Conservation (phyloP, 1,140 invertebrate genomes). For the Platyscapa corneri region DNA sequence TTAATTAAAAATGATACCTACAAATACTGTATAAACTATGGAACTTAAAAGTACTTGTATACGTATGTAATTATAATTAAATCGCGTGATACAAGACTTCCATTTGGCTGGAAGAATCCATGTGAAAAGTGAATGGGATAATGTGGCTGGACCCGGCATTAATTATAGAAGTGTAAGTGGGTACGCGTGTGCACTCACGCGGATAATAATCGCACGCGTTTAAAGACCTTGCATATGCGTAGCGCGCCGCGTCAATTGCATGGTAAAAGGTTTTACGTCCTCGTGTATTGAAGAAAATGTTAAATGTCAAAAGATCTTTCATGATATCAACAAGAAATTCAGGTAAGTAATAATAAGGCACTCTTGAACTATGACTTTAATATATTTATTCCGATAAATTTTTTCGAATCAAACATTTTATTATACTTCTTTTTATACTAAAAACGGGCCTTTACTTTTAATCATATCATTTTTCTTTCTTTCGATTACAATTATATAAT, state of each 20-base stretch:
- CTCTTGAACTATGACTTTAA: not conserved
- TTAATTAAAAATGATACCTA: too few species aligned
- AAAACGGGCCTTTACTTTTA: too few species aligned
- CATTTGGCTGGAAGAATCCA: slow-evolving; percentile 31
- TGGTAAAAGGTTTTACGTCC: slow-evolving; percentile 40
- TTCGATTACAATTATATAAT: too few species aligned
- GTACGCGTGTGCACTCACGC: slow-evolving; percentile 35
- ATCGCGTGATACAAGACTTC: slow-evolving; percentile 3
- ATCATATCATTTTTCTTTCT: too few species aligned
- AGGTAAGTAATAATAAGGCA: too few species aligned
- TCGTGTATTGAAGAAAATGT: not conserved
- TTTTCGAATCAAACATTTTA: too few species aligned
- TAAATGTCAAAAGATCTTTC: slow-evolving; percentile 21
- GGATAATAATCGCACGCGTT: slow-evolving; percentile 35
- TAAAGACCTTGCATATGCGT: slow-evolving; percentile 33
- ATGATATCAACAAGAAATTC: not conserved
- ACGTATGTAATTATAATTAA: not conserved
- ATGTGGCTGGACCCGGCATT: slow-evolving; percentile 15
- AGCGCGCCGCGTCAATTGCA: not conserved
- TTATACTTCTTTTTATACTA: too few species aligned
- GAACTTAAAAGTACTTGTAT: not conserved
- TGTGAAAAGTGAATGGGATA: slow-evolving; percentile 40
- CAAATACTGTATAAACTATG: not conserved
- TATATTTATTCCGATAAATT: not conserved
- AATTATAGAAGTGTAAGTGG: slow-evolving; percentile 40